phyloP scores from a whole-genome alignment of 2,113 vertebrate genomes.

The Hemibagrus wyckioides region DNA sequence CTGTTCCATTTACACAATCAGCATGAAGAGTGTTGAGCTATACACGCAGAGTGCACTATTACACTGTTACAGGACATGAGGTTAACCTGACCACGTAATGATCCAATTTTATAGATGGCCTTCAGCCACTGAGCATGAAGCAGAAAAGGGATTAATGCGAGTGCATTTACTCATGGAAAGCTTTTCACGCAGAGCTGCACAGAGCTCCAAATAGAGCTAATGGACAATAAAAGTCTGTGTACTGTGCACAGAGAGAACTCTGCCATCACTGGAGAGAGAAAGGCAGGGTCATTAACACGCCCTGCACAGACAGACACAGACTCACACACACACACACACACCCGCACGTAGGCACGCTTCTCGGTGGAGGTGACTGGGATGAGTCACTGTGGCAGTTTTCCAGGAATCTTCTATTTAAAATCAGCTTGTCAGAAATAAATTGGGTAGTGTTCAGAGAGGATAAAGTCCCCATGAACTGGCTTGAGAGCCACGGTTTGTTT shows the following conservation, averaged over 20 bases:
- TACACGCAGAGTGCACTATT: background rate
- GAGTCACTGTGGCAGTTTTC: constrained; percentile 31
- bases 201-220: constrained; percentile 53
- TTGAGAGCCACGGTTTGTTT: background rate
- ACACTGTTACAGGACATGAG: constrained; percentile 32
- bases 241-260: constrained; percentile 32
- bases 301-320: background rate
- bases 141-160: constrained; percentile 39
- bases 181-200: constrained; percentile 35
- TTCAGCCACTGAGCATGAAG: constrained; percentile 26
- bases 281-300: constrained; percentile 34
- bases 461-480: background rate
- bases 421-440: constrained; percentile 46
- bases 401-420: constrained; percentile 33
- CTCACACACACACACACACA: constrained; percentile 13
- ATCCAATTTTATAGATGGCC: constrained; percentile 43
- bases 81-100: constrained; percentile 20
- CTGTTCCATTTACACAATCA: background rate
- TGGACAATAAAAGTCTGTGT: constrained; percentile 56
- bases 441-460: constrained; percentile 22
- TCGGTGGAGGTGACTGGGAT: constrained; percentile 32
- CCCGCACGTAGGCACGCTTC: constrained; percentile 1
- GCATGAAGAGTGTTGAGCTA: background rate
- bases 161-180: constrained; percentile 43
- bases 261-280: background rate